These are phyloP conservation scores for Ciona savignyi DNA, from an alignment of 23 tunicate genomes.

Conservation along the genomic window DNA sequence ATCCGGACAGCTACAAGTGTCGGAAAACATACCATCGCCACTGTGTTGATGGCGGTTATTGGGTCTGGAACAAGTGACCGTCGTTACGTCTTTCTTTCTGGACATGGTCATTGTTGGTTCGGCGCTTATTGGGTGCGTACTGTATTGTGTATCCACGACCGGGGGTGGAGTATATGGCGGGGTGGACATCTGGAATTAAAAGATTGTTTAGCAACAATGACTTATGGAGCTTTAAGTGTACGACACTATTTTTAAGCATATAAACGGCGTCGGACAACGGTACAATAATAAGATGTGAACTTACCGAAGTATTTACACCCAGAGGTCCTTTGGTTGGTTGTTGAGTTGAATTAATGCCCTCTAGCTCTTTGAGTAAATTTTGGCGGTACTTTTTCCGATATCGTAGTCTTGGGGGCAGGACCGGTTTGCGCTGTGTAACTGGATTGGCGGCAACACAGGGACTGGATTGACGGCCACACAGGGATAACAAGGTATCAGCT, in stretches of 20 bases:
- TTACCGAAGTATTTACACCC: too few relatives aligned
- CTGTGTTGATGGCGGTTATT: too few relatives aligned
- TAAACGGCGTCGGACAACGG: too few relatives aligned
- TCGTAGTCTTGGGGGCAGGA: constrained; percentile 66
- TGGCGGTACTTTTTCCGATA: constrained; percentile 60
- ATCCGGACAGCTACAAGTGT: constrained; percentile 30
- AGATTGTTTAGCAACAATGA: not conserved
- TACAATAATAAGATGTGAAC: too few relatives aligned
- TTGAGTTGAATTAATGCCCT: too few relatives aligned
- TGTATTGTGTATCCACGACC: constrained; percentile 50
- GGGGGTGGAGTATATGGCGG: constrained; percentile 67
- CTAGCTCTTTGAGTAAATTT: constrained; percentile 1
- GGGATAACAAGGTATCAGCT: constrained; percentile 63
- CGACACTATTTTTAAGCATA: too few relatives aligned
- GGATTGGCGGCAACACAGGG: not conserved
- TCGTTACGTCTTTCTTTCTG: constrained; percentile 44
- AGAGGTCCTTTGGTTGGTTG: too few relatives aligned
- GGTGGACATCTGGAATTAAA: constrained; percentile 24
- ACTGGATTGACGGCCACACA: constrained; percentile 30
- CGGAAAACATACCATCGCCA: constrained; percentile 17
- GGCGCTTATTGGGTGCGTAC: constrained; percentile 56
- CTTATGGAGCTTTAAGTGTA: too few relatives aligned
- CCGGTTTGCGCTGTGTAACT: constrained; percentile 28
- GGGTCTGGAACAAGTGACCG: constrained; percentile 52
- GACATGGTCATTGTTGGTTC: constrained; percentile 61